Base-by-base conservation (phyloP, 1,140 invertebrate genomes). In the Eciton burchellii region DNA sequence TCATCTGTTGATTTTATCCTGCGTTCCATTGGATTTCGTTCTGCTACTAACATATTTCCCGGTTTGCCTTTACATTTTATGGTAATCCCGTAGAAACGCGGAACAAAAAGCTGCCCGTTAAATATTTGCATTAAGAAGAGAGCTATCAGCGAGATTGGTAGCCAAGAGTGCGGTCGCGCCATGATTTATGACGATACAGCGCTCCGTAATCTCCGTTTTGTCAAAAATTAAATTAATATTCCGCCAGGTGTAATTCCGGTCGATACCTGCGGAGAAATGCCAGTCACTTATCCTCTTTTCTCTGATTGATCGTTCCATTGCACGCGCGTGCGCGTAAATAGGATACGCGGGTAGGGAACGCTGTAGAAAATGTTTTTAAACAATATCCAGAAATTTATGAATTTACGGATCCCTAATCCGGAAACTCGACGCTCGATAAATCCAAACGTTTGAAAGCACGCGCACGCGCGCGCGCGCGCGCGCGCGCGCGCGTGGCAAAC, bases 1-100 rank as follows among this genome's bases (percentile, higher is more conserved):
- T 79, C 63, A 79, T 79, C 63, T 79, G 74, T 79, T 79, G 63
- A 68, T 70, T 79, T 70, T 79, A 54, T 79, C 74, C 49, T 45
- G 63, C 74, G 49, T 79, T 79, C 29, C n/a, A 79, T 70, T 77
- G 49, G 62, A 68, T 77, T 68, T 79, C 41, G 74, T 63, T 79
- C 43, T 24, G 21, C 35, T 62, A 49, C 57, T 49, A 68, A 70
- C 35, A 79, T 35, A 35, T 79, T 68, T 79, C 43, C 35, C 41
- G 63, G 24, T 79, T 68, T 79, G 24, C 49, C 49, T 79, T 79
- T 79, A 70, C 49, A 70, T 77, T 77, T 77, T 56, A 70, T 52
- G 63, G 21, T 70, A 79, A 79, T 79, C 49, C 24, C 8, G 6
- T 1, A 21, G 24, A n/a, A 12, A 77, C 8, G 41, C 24, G 24